Conservation (phyloP, 2,888 invertebrate species). For the Apoda limacodes region DNA sequence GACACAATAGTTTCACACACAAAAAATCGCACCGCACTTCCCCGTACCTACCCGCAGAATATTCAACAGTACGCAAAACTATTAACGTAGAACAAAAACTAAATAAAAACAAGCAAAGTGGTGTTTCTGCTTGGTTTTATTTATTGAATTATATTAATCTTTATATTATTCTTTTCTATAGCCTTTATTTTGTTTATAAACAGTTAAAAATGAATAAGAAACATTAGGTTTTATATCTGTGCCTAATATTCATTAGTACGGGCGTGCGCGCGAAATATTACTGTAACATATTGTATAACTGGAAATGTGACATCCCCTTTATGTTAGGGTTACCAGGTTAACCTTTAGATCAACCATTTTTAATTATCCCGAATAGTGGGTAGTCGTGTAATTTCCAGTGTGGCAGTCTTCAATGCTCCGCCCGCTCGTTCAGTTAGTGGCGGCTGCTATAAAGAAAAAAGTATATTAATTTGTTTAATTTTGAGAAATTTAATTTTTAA, state of each 20-base stretch:
- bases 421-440: slow-evolving; percentile 53
- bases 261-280: slow-evolving; percentile 25
- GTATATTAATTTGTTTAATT: neutral
- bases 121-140: no score
- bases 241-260: slow-evolving; percentile 24
- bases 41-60: slow-evolving; percentile 41
- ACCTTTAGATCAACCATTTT: no score
- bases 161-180: no score
- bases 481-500: neutral
- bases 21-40: slow-evolving; percentile 30
- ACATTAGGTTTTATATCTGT: no score
- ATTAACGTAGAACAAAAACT: slow-evolving; percentile 1
- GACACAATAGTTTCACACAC: slow-evolving; percentile 48
- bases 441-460: slow-evolving; percentile 46
- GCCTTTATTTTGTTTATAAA: no score
- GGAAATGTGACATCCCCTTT: slow-evolving; percentile 20
- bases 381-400: slow-evolving; percentile 22
- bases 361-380: slow-evolving; percentile 4
- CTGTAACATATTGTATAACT: slow-evolving; percentile 28
- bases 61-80: slow-evolving; percentile 25
- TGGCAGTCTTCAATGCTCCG: slow-evolving; percentile 42
- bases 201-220: no score
- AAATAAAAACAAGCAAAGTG: neutral
- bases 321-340: slow-evolving; percentile 8
- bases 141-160: no score